These are phyloP conservation scores for Caerostris extrusa DNA, from an alignment of 1,140 invertebrate species.

Conservation along the genomic window DNA sequence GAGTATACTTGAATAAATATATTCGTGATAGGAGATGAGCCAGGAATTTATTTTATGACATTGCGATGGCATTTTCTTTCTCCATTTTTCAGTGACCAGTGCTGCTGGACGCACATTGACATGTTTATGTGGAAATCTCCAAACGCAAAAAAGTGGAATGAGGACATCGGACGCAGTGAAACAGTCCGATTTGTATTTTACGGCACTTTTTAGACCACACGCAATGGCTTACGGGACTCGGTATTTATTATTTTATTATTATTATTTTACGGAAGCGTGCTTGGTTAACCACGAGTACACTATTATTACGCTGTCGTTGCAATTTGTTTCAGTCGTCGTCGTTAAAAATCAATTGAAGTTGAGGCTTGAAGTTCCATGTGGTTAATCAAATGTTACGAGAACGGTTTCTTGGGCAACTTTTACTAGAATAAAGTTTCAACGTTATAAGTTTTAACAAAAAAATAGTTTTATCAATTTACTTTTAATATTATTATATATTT, in stretches of 20 bases:
- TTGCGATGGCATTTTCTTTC: too few relatives aligned
- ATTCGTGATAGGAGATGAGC: too few relatives aligned
- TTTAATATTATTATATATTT: too few relatives aligned
- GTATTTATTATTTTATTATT: neutral
- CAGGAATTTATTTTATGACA: too few relatives aligned
- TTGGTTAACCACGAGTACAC: constrained; percentile 20
- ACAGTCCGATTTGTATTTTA: neutral
- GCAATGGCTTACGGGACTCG: neutral
- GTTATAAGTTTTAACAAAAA: too few relatives aligned
- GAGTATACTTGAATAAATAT: too few relatives aligned
- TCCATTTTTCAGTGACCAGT: neutral
- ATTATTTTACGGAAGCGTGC: neutral
- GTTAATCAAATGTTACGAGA: neutral
- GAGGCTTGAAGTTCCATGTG: neutral
- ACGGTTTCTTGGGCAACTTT: too few relatives aligned
- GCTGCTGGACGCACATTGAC: neutral
- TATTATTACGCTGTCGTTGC: neutral
- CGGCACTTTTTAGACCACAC: neutral
- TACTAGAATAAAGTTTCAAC: too few relatives aligned
- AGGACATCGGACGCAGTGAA: neutral
- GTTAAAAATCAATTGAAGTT: neutral
- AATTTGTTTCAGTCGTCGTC: neutral
- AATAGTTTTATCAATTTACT: too few relatives aligned
- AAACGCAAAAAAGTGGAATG: neutral
- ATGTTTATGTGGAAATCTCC: neutral